These are phyloP conservation scores for Fukomys damarensis DNA, from an alignment of 2,113 vertebrate genomes.

Conservation along the genomic window DNA sequence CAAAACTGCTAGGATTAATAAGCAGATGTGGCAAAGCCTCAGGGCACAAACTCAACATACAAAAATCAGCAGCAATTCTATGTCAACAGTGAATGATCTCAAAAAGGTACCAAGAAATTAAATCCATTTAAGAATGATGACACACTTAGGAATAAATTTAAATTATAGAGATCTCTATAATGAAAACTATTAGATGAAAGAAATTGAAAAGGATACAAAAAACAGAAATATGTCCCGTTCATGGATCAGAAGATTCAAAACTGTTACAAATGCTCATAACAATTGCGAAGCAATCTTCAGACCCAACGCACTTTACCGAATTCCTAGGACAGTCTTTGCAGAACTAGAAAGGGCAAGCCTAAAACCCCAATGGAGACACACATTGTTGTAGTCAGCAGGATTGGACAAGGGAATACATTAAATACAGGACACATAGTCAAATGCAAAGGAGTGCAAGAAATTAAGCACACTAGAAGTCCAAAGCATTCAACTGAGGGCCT, in stretches of 20 bases:
- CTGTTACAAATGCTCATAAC: too few relatives aligned
- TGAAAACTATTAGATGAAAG: background rate
- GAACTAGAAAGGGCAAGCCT: background rate
- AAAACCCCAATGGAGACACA: too few relatives aligned
- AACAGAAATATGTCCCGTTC: too few relatives aligned
- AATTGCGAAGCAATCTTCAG: too few relatives aligned
- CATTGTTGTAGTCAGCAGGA: too few relatives aligned
- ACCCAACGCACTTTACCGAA: background rate
- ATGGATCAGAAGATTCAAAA: background rate
- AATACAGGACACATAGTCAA: too few relatives aligned
- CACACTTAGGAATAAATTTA: background rate
- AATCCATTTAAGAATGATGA: background rate
- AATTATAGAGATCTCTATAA: background rate
- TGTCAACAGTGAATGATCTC: background rate
- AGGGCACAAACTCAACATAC: background rate
- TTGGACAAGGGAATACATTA: too few relatives aligned
- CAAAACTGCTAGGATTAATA: background rate
- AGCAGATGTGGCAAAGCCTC: too few relatives aligned
- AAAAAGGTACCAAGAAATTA: background rate
- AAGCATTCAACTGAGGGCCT: too few relatives aligned
- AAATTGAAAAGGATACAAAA: background rate
- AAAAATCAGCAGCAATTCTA: background rate
- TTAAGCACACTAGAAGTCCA: too few relatives aligned
- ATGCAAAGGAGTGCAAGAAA: too few relatives aligned
- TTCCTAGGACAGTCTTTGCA: too few relatives aligned